Conservation (phyloP, 2,888 invertebrate species). For the Eupithecia insigniata region DNA sequence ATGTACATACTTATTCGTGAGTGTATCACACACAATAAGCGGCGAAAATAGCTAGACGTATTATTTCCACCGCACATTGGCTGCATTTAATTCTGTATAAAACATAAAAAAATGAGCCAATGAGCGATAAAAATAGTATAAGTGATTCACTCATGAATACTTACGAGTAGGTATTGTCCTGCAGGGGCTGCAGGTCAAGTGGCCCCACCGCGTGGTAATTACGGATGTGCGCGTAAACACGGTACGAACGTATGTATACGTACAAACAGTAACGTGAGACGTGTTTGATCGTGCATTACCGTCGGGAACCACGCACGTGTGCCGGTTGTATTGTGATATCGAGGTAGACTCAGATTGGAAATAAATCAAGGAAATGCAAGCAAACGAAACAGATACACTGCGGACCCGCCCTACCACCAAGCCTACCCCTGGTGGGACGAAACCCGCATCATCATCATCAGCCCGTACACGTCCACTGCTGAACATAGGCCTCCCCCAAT, state of each 20-base stretch:
- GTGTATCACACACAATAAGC: too few species aligned
- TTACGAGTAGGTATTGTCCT: background rate
- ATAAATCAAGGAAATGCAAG: background rate
- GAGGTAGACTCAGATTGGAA: background rate
- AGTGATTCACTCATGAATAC: too few species aligned
- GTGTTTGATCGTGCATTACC: background rate
- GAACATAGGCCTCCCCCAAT: too few species aligned
- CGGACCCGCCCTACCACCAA: background rate
- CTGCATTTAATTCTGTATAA: too few species aligned
- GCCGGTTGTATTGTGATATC: background rate
- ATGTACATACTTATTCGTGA: too few species aligned
- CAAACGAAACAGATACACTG: background rate
- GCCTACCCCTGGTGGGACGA: background rate
- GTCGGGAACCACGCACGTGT: background rate
- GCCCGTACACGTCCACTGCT: too few species aligned
- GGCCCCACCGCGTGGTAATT: background rate
- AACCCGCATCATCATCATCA: too few species aligned
- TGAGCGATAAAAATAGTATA: too few species aligned
- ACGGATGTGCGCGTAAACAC: constrained; percentile 1
- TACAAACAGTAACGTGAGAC: constrained; percentile 1
- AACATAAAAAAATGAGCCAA: too few species aligned
- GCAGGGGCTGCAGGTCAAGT: background rate
- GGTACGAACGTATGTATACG: background rate
- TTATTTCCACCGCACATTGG: too few species aligned
- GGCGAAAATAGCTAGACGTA: too few species aligned